Evolutionary conservation across 2,797 vertebrate genomes (phyloP).

Genomic region (Eutrigla gurnardus): DNA sequence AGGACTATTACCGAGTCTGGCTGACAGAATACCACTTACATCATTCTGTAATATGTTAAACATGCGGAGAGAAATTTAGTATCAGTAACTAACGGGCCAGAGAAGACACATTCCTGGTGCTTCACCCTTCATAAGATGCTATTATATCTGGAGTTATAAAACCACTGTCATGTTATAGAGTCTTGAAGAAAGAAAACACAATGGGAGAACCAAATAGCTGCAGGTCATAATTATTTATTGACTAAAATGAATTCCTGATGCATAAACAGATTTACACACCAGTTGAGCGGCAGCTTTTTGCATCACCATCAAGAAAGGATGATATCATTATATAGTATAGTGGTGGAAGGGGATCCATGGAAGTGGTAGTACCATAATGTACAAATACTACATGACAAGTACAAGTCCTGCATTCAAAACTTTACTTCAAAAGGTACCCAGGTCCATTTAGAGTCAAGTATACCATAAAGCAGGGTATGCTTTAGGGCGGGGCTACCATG

Average conservation of each 20-base stretch:
- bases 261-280: conserved; percentile 9
- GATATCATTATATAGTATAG: not conserved
- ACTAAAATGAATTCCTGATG: not conserved
- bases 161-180: not conserved
- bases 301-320: not conserved
- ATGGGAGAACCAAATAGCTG: not conserved
- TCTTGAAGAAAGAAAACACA: not conserved
- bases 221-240: not conserved
- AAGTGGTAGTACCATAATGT: too few relatives aligned
- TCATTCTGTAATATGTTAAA: conserved; percentile 42
- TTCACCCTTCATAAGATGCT: conserved; percentile 9
- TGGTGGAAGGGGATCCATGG: not conserved
- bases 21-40: conserved; percentile 43
- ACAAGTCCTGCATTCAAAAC: too few relatives aligned
- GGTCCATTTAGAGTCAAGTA: too few relatives aligned
- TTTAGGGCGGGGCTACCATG: too few relatives aligned
- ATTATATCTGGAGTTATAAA: not conserved
- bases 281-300: not conserved
- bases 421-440: too few relatives aligned
- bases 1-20: conserved; percentile 27
- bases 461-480: too few relatives aligned
- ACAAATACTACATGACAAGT: not conserved
- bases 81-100: not conserved
- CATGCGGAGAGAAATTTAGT: conserved; percentile 21
- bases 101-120: not conserved